Evolutionary conservation across 1,140 invertebrate species (phyloP).

Genomic region (Copidosoma floridanum): DNA sequence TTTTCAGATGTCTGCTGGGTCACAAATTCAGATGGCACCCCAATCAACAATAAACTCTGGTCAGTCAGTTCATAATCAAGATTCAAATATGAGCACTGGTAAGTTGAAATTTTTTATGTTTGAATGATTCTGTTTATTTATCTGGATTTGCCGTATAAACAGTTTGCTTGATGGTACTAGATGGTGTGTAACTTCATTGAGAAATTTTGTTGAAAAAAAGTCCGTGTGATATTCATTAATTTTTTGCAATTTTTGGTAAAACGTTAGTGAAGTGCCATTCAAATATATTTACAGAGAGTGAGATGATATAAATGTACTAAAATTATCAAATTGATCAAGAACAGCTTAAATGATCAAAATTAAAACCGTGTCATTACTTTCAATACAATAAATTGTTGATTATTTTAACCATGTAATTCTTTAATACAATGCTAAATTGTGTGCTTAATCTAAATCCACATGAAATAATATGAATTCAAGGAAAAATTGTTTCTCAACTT

Average conservation of each 20-base stretch:
- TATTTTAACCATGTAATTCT: too few relatives aligned
- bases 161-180: slow-evolving; percentile 15
- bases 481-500: background rate
- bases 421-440: too few relatives aligned
- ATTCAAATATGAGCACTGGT: slow-evolving; percentile 95
- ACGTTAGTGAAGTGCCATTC: too few relatives aligned
- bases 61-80: slow-evolving; percentile 86
- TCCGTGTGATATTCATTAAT: too few relatives aligned
- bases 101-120: slow-evolving; percentile 33
- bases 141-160: slow-evolving; percentile 21
- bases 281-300: background rate
- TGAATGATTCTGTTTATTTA: slow-evolving; percentile 15
- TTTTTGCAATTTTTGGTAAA: too few relatives aligned
- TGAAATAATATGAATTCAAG: slow-evolving; percentile 17
- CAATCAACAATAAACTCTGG: slow-evolving; percentile 83
- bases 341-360: too few relatives aligned
- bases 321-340: too few relatives aligned
- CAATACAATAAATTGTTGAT: too few relatives aligned
- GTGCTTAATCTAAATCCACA: too few relatives aligned
- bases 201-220: too few relatives aligned
- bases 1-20: slow-evolving; percentile 89
- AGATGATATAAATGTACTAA: background rate
- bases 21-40: slow-evolving; percentile 92
- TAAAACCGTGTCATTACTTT: too few relatives aligned
- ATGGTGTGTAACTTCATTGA: slow-evolving; percentile 14